Base-by-base conservation (phyloP, 2,113 vertebrate genomes). In the Panurus biarmicus region DNA sequence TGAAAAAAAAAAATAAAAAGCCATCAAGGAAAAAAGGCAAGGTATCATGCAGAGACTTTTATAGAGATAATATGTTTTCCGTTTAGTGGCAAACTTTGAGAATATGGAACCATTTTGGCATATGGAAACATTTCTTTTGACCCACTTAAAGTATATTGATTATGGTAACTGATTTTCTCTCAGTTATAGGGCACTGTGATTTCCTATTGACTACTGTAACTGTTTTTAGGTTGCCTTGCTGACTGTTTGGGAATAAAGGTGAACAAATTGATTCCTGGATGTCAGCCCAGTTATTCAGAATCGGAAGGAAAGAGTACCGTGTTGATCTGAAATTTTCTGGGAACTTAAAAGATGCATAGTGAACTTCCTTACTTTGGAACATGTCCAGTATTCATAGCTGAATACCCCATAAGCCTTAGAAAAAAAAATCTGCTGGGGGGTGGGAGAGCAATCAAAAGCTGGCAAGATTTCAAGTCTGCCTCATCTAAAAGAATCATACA, bases 71-170 rank as follows among this genome's bases (percentile, higher is more conserved):
- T 97, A 74, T 97, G 95, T 97, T 97, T 97, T 97, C 92, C 95
- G 86, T 97, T 97, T 89, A 91, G 84, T 88, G 72, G 88, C 83
- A 94, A 88, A 89, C 91, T 93, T 88, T 58, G 83, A 94, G 90
- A 96, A 93, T 97, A 92, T 97, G 97, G 96, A 97, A 97, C 77
- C 95, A 92, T 97, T 97, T 94, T 97, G 92, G 85, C 97, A 97
- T 97, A 93, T 97, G 97, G 97, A 97, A 98, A 91, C 94, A 79
- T 92, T 98, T 96, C 87, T 97, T 96, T 88, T 93, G 91, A 93
- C 96, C 94, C 96, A 65, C 91, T 93, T 97, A 91, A 96, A 93
- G 93, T 86, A 66, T 97, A 98, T 97, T 96, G 96, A 97, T 97
- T 97, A 97, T 96, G 84, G 93, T 97, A 96, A 97, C 94, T 97